Evolutionary conservation across 2,797 vertebrate genomes (phyloP).

Genomic region (Macroramphosus scolopax): DNA sequence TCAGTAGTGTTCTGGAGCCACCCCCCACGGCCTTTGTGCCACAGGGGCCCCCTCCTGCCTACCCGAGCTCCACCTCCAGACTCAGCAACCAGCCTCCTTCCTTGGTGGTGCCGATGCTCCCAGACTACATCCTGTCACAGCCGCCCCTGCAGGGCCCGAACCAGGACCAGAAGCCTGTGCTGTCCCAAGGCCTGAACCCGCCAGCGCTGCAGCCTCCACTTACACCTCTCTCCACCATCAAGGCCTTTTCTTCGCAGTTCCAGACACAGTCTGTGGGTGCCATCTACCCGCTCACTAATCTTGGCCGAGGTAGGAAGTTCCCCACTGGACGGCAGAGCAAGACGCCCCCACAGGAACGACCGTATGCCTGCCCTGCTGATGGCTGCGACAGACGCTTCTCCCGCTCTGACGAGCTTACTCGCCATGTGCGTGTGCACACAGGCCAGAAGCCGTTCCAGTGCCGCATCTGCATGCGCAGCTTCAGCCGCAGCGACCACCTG

Average conservation of each 20-base stretch:
- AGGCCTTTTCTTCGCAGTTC: conserved; percentile 89
- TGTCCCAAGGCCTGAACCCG: conserved; percentile 25
- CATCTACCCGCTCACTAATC: conserved; percentile 81
- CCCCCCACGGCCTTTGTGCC: conserved; percentile 75
- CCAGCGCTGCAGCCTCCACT: conserved; percentile 82
- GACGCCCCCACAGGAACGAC: conserved; percentile 89
- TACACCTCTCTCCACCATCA: conserved; percentile 92
- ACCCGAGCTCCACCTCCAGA: conserved; percentile 74
- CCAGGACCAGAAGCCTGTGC: conserved; percentile 87
- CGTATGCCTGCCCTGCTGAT: conserved; percentile 89
- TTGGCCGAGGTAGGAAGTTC: conserved; percentile 84
- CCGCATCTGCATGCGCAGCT: conserved; percentile 90
- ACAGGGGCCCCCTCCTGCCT: conserved; percentile 80
- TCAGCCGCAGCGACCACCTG: conserved; percentile 93
- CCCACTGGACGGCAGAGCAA: conserved; percentile 83
- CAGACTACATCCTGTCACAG: conserved; percentile 89
- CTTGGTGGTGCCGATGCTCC: conserved; percentile 83
- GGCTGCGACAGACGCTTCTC: conserved; percentile 94
- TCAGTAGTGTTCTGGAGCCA: conserved; percentile 77
- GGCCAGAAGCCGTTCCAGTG: conserved; percentile 96
- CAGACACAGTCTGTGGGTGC: conserved; percentile 45
- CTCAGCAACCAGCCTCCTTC: conserved; percentile 68
- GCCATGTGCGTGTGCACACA: conserved; percentile 94
- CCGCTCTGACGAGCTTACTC: conserved; percentile 91
- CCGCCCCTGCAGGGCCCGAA: conserved; percentile 69